Conservation (phyloP, 2,113 vertebrate species). For the Platichthys stellatus region DNA sequence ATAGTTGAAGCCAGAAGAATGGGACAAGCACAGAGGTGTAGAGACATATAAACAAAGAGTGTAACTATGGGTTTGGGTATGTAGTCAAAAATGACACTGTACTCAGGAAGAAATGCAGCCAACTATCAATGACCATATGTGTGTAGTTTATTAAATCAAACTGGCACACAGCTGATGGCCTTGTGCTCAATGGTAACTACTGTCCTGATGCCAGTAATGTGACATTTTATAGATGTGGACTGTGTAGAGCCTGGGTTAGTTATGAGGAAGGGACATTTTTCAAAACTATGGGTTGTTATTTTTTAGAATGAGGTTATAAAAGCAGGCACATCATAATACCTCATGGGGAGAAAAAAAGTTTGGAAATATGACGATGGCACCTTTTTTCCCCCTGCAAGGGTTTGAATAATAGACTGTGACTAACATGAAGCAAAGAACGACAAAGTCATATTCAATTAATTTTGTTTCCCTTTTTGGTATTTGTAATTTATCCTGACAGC, state of each 20-base stretch:
- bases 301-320: constrained; percentile 23
- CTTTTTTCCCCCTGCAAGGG: not conserved
- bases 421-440: not conserved
- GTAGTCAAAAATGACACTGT: constrained; percentile 46
- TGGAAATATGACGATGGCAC: not conserved
- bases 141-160: constrained; percentile 65
- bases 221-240: constrained; percentile 56
- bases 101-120: constrained; percentile 45
- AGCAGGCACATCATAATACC: not conserved
- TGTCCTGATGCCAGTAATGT: constrained; percentile 58
- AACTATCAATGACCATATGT: constrained; percentile 51
- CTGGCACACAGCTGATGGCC: constrained; percentile 63
- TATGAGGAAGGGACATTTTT: constrained; percentile 17
- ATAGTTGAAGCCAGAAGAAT: constrained; percentile 1
- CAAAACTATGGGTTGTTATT: constrained; percentile 22
- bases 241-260: constrained; percentile 41
- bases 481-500: constrained; percentile 6
- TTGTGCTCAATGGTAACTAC: constrained; percentile 60
- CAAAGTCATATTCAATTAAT: not conserved
- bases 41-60: constrained; percentile 4
- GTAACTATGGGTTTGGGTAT: constrained; percentile 36
- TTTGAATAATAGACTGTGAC: constrained; percentile 17
- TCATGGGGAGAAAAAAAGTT: not conserved
- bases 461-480: not conserved
- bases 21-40: not conserved